Conservation (phyloP, 2,888 invertebrate genomes). For the Celastrina argiolus region DNA sequence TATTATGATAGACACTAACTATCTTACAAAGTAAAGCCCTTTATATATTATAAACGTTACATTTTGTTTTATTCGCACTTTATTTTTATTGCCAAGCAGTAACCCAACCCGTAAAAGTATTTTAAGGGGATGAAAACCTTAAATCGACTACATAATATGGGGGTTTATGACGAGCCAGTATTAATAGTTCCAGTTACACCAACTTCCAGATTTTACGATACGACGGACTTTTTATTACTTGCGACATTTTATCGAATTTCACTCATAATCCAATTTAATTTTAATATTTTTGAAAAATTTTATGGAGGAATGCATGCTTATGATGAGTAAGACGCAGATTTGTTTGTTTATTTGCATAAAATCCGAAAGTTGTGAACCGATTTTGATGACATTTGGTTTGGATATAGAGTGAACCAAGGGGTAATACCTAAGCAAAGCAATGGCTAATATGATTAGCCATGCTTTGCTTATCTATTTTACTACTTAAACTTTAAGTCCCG, state of each 20-base stretch:
- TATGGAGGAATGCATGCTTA: constrained; percentile 14
- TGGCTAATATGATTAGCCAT: too few species aligned
- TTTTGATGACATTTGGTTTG: too few species aligned
- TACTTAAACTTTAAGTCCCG: too few species aligned
- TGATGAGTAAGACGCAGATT: too few species aligned
- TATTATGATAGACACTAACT: not conserved
- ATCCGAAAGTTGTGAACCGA: too few species aligned
- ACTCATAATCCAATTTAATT: not conserved
- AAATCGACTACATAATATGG: constrained; percentile 1
- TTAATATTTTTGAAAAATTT: not conserved
- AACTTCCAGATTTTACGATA: constrained; percentile 9
- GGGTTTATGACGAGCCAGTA: constrained; percentile 4
- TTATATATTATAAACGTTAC: not conserved
- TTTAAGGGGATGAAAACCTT: constrained; percentile 18
- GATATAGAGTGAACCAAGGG: too few species aligned
- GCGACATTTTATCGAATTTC: not conserved
- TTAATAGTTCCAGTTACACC: constrained; percentile 13
- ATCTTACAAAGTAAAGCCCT: not conserved
- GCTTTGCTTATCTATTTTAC: too few species aligned
- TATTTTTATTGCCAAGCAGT: constrained; percentile 15
- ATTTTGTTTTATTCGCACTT: constrained; percentile 19
- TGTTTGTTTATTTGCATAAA: too few species aligned
- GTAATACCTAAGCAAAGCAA: too few species aligned
- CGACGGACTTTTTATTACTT: not conserved
- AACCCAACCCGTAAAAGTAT: constrained; percentile 5